Base-by-base conservation (phyloP, 2,888 invertebrate species). In the Eupithecia pulchellata region DNA sequence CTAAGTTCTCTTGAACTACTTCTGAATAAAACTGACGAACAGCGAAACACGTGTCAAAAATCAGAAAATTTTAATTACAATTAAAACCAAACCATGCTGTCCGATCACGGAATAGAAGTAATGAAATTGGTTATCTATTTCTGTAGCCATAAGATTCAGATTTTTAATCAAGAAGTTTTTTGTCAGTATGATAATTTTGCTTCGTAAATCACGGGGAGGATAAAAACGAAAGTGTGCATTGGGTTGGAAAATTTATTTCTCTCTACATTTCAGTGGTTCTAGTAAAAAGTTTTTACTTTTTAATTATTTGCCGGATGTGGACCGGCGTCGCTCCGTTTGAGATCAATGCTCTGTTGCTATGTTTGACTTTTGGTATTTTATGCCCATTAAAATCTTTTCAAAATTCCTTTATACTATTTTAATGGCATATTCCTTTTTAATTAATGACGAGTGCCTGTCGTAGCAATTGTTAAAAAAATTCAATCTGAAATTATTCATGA, bases 281-380 rank as follows among this genome's bases (percentile, higher is more conserved):
- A 89, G 87, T 86, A 86, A 86, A 60, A 91, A 91, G 85, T 91
- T 92, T 77, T 91, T 92, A 91, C 85, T 91, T 92, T 77, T 91
- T 92, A 92, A 92, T 92, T 92, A 91, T 91, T 91, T 86, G 87
- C 87, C 91, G 89, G 91, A 91, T 91, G 88, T 85, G 84, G 84
- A 80, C 82, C 75, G 84, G 81, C 82, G 83, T 81, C 83, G 84
- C 82, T 84, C 76, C 81, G 82, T 82, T 87, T 82, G 80, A 84
- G 86, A 89, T 87, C 87, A 88, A 89, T 87, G 86, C 81, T 78
- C 84, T 82, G 83, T 79, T 81, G 81, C 71, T 61, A 68, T 76
- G 77, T 80, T 84, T 82, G 82, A 80, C 80, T 84, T 78, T 84
- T 81, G 80, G 65, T 75, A 82, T 86, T 82, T 83, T 79, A 81